These are phyloP conservation scores for Tachypleus tridentatus DNA, from an alignment of 1,140 invertebrate genomes.

Conservation along the genomic window DNA sequence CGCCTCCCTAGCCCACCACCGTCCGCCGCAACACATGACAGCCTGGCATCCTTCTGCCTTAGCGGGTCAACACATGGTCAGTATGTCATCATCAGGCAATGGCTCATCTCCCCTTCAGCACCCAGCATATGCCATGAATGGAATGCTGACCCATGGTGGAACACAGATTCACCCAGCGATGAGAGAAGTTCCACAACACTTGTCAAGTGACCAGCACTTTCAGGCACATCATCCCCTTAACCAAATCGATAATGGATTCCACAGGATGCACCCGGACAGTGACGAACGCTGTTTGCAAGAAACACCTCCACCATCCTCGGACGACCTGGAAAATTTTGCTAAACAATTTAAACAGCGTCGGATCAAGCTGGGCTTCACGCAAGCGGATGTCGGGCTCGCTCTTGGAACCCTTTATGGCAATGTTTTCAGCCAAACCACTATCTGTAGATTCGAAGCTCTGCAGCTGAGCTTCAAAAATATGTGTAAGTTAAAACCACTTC, in stretches of 20 bases:
- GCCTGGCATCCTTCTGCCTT: constrained; percentile 21
- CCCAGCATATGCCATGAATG: constrained; percentile 34
- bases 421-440: constrained; percentile 99
- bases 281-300: constrained; percentile 14
- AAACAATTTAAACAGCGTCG: constrained; percentile 99
- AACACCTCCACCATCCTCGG: constrained; percentile 82
- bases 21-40: constrained; percentile 22
- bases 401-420: constrained; percentile 97
- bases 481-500: constrained; percentile 96
- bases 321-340: constrained; percentile 96
- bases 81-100: constrained; percentile 22
- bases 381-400: constrained; percentile 95
- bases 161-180: constrained; percentile 51
- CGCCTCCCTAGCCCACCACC: constrained; percentile 42
- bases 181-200: constrained; percentile 41
- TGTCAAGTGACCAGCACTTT: constrained; percentile 45
- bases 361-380: constrained; percentile 97
- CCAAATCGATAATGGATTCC: constrained; percentile 47
- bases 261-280: constrained; percentile 24
- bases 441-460: constrained; percentile 97
- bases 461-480: constrained; percentile 99
- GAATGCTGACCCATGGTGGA: constrained; percentile 18
- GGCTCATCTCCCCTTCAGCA: constrained; percentile 24
- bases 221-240: constrained; percentile 47
- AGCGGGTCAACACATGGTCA: constrained; percentile 39